Evolutionary conservation across 2,888 invertebrate genomes (phyloP), one percentile per base, ranked within the genome.

Genomic region (Oxycera nigricornis): DNA sequence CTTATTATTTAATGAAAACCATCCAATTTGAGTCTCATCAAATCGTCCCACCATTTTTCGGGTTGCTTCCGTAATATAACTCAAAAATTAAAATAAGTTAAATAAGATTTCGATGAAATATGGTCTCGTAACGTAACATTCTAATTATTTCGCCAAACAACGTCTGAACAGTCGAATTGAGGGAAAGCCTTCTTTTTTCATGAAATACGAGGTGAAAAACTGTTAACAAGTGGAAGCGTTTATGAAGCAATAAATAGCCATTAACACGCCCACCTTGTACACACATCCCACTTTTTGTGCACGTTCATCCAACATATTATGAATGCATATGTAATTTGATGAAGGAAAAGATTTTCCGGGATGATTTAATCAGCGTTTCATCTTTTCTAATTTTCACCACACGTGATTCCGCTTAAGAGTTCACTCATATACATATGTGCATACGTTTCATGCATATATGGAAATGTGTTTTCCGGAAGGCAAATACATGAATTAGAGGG

Each of bases 201-300:
- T 68, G 17, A 57, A 59, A 57, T 41, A 59, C 20, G 35, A 76
- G 76, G 76, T 76, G 76, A 75, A 75, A 75, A 75, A 61, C 72
- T 75, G 74, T 73, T 76, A 73, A 76, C 76, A 76, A 76, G 76
- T 74, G 76, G 57, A 76, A 75, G 72, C 73, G 72, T 75, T 76
- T 76, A 76, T 75, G 73, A 74, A 74, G 74, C 68, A 76, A 76
- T 76, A 76, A 75, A 76, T 76, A 76, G 73, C 72, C 65, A 75
- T 75, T 76, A 74, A 67, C 57, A 70, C 68, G 74, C 77, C 82
- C 73, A 57, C 39, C 72, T 35, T 59, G 72, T 41, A 41, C 3
- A 39, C 59, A 41, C 28, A 26, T 26, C 26, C 46, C 2, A 28
- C 9, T 39, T 17, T 20, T 22, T 41, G 62, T 30, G 35, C 67